Percentiles rank a stretch among this genome's conserved stretches.
Conservation (phyloP, 2,113 vertebrate species). For the Aplodontia rufa region DNA sequence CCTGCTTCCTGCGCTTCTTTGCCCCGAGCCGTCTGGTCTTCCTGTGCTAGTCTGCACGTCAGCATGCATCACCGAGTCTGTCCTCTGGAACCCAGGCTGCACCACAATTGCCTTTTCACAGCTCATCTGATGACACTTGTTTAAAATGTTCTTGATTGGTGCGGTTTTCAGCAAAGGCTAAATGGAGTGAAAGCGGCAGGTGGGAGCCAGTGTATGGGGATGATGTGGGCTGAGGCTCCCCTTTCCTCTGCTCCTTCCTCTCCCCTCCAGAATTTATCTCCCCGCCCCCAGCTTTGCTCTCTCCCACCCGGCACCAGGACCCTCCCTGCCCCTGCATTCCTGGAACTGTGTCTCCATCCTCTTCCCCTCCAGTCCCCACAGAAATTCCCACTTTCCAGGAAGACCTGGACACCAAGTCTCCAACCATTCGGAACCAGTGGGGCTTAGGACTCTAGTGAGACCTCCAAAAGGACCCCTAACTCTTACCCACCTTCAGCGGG, state of each 20-base stretch:
- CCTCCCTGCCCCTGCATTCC: too few species aligned
- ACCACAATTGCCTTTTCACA: rapidly evolving
- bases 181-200: neutral
- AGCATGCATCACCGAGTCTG: too few species aligned
- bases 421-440: neutral
- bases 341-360: neutral
- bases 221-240: rapidly evolving
- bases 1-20: neutral
- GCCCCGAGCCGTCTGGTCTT: neutral
- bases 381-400: neutral
- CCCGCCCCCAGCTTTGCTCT: neutral
- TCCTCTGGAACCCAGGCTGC: neutral
- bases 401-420: neutral
- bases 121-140: neutral
- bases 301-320: neutral
- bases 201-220: too few species aligned
- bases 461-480: neutral
- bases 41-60: neutral
- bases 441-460: neutral
- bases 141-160: neutral
- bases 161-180: neutral
- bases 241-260: neutral
- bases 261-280: rapidly evolving
- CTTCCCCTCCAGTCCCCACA: neutral
- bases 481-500: neutral